phyloP scores from a whole-genome alignment of 2,797 vertebrate species.

The Crenuchus spilurus region DNA sequence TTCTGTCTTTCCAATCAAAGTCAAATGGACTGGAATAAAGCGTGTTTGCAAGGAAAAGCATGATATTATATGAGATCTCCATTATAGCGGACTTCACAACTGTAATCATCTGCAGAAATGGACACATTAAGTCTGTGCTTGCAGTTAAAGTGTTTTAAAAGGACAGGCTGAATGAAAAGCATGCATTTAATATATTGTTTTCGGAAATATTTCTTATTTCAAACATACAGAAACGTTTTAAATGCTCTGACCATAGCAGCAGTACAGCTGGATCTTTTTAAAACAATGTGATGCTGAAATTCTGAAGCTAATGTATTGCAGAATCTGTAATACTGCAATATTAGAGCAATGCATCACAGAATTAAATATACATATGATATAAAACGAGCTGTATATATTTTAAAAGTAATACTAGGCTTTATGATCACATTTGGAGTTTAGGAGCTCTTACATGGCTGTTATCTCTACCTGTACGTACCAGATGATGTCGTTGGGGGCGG shows the following conservation, averaged over 20 bases:
- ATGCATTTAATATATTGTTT: background rate
- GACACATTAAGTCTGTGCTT: background rate
- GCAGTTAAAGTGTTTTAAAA: background rate
- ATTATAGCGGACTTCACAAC: background rate
- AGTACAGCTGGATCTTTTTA: too few relatives aligned
- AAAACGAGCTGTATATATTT: too few relatives aligned
- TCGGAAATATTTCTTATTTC: too few relatives aligned
- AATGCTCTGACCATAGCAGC: background rate
- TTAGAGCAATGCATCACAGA: background rate
- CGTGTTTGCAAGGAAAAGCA: slow-evolving; percentile 35
- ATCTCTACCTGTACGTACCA: slow-evolving; percentile 80
- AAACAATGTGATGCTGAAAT: too few relatives aligned
- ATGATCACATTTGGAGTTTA: background rate
- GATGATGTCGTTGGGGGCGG: slow-evolving; percentile 93
- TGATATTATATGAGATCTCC: slow-evolving; percentile 7
- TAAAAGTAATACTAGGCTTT: too few relatives aligned
- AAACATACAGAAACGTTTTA: background rate
- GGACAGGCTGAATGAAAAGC: background rate
- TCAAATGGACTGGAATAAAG: slow-evolving; percentile 36
- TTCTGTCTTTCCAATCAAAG: slow-evolving; percentile 38
- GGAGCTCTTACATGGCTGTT: background rate
- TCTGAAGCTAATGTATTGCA: background rate
- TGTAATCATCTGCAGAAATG: background rate
- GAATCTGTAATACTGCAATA: background rate
- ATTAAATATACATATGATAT: too few relatives aligned